Conservation (phyloP, 2,113 vertebrate genomes). For the Sprattus sprattus region DNA sequence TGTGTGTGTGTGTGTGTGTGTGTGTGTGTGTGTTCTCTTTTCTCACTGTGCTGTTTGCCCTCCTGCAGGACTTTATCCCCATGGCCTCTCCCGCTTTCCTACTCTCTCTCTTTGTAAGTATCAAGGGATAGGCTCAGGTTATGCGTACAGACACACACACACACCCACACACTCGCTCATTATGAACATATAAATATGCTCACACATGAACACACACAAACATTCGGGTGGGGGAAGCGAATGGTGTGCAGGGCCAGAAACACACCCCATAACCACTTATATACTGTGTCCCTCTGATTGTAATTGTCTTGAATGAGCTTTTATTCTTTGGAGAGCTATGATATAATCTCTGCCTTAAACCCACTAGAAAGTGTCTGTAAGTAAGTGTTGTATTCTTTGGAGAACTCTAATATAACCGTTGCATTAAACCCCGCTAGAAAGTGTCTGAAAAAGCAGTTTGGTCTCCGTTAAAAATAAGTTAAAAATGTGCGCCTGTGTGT, state of each 20-base stretch:
- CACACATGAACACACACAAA: constrained; percentile 30
- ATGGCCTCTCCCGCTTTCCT: constrained; percentile 99
- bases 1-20: constrained; percentile 60
- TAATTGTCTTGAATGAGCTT: background rate
- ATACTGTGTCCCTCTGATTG: background rate
- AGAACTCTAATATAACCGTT: background rate
- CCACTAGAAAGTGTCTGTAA: background rate
- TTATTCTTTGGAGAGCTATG: background rate
- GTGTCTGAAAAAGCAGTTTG: background rate
- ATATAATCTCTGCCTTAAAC: background rate
- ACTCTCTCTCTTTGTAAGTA: constrained; percentile 99
- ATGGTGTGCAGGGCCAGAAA: constrained; percentile 8
- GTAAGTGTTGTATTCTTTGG: background rate
- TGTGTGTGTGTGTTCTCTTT: constrained; percentile 69
- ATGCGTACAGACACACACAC: background rate
- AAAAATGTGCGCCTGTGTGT: background rate
- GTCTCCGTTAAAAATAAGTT: background rate
- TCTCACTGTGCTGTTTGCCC: constrained; percentile 87
- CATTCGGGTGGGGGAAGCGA: background rate
- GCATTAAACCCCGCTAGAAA: background rate
- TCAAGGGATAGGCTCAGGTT: constrained; percentile 65
- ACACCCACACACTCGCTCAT: background rate
- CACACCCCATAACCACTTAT: constrained; percentile 16
- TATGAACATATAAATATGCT: constrained; percentile 39
- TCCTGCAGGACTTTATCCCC: constrained; percentile 99